phyloP scores from a whole-genome alignment of 2,797 vertebrate genomes.

The Epinephelus coioides region DNA sequence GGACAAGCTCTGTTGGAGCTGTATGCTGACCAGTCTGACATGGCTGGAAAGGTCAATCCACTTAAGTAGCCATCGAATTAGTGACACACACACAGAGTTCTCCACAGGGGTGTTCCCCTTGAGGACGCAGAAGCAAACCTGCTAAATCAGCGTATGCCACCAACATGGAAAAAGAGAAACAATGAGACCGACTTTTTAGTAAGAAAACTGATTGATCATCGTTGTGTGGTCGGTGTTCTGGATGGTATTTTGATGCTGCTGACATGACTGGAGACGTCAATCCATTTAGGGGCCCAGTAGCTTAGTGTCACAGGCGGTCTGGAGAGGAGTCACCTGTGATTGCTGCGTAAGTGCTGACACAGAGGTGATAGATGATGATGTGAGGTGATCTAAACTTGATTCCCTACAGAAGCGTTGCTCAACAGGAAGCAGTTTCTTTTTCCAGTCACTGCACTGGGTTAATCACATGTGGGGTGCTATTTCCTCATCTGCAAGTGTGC shows the following conservation, averaged over 20 bases:
- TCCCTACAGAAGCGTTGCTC: too few relatives aligned
- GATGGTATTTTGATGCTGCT: not conserved
- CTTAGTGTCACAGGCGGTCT: conserved; percentile 44
- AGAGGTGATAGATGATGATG: not conserved
- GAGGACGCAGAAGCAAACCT: too few relatives aligned
- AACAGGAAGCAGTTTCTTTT: not conserved
- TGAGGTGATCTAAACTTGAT: not conserved
- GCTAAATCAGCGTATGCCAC: not conserved
- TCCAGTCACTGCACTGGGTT: not conserved
- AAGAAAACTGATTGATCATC: not conserved
- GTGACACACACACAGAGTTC: conserved; percentile 22
- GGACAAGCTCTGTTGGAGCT: conserved; percentile 36
- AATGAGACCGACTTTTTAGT: too few relatives aligned
- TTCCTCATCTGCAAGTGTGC: not conserved
- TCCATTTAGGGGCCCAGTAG: conserved; percentile 48
- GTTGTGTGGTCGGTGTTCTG: not conserved
- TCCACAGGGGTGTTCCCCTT: not conserved
- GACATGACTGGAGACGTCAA: conserved; percentile 35
- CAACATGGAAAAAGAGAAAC: not conserved
- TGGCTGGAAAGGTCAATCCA: conserved; percentile 70
- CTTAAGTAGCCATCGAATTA: conserved; percentile 62
- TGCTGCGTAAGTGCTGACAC: not conserved
- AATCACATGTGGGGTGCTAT: not conserved
- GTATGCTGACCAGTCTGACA: conserved; percentile 50
- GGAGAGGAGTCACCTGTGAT: not conserved